Evolutionary conservation across 2,888 invertebrate species (phyloP), one percentile per base, ranked within the genome.

Genomic region (Polydrusus tereticollis): DNA sequence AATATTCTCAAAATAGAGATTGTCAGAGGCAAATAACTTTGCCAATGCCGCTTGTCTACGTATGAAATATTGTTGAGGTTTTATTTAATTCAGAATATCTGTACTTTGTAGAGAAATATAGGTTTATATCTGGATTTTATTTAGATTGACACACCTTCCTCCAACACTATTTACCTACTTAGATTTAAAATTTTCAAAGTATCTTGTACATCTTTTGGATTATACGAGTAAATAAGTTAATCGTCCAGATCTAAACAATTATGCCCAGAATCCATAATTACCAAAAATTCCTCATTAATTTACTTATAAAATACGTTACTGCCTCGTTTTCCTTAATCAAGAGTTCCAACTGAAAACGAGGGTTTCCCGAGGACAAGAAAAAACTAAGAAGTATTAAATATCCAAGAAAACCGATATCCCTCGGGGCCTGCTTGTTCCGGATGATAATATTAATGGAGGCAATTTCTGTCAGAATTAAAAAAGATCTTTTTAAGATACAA

Each of bases 321-420:
- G 47, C 23, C 47, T 47, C 47, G 23, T 47, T 47, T 47, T 21
- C 23, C 12, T 47, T 47, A 47, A 47, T 47, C 47, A 47, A 47
- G 47, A 23, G 47, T 47, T 47, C 23, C 47, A n/a, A 23, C 47
- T 47, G 47, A 47, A 47, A 47, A 10, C 47, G 47, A 47, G 47
- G 47, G 47, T 47, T 23, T 47, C 47, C 23, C 23, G 47, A 47
- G 47, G 47, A 23, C 23, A 47, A 47, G 23, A n/a, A 47, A 47
- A 47, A 23, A 23, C 47, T 47, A 23, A 47, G 47, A 12, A 47
- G 47, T 47, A 47, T 47, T 47, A 47, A 47, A 47, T 47, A 47
- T 47, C 47, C 47, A 47, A 47, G 47, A n/a, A 47, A 47, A 47
- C 47, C 47, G 47, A 47, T 47, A 47, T 47, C 47, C 47, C 47